Base-by-base conservation (phyloP, 1,140 invertebrate genomes). In the Teleogryllus occipitalis region DNA sequence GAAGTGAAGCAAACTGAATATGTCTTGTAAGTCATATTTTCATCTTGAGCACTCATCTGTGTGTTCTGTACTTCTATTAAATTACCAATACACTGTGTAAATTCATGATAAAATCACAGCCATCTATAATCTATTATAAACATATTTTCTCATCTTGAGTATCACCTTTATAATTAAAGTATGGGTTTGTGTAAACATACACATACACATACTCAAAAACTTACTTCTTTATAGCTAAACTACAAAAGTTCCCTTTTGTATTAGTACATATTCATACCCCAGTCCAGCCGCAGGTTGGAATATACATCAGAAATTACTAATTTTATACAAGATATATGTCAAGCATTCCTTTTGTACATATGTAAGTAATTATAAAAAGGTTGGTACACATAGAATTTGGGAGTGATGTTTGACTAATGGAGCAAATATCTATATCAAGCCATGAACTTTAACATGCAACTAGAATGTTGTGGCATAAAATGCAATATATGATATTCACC, bases 241-340 rank as follows among this genome's bases (percentile, higher is more conserved):
- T 65, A 65, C 54, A 65, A 65, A 65, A 65, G 54, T 65, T 65
- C 18, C 54, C 54, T 65, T 65, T 65, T 65, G 54, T 65, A 65
- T 65, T 10, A 39, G 27, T 39, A 65, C 54, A 65, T 65, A 65
- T 65, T 18, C 54, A 14, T 65, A 65, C 54, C 54, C 18, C 54
- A 65, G 54, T 14, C 54, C 54, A 65, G 54, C 54, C 18, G 54
- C 54, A 65, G 54, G 54, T 65, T 65, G 54, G 54, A 65, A 65
- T 65, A 65, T 65, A 65, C 18, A 65, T 65, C 54, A 65, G 18
- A 65, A 65, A 65, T 65, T 18, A 65, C 54, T 65, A 65, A 18
- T 14, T 65, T 65, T 14, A 18, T 65, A 65, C 54, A 65, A 65
- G 54, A 14, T 65, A 18, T 18, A 65, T 14, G 10, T 65, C 54